Evolutionary conservation across 2,113 vertebrate genomes (phyloP), one percentile per base, ranked within the genome.

Genomic region (Indicator indicator): DNA sequence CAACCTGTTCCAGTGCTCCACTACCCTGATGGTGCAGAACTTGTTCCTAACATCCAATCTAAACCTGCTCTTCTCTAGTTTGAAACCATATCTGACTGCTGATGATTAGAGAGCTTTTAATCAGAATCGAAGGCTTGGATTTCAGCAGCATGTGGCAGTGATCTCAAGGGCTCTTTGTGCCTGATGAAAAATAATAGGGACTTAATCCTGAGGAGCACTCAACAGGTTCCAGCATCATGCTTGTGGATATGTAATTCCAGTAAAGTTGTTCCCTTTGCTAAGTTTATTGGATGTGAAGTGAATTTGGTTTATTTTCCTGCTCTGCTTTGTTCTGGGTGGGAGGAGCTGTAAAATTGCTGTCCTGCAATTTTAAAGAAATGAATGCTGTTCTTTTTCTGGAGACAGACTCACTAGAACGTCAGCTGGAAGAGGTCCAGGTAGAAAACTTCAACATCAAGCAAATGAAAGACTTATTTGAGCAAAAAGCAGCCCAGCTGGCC

Each of bases 381-480:
- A 96, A 81, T 64, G 38, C 71, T 95, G 8, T 93, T 93, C 75
- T 95, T 74, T 94, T 97, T 96, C 27, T 98, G 99, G 98, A 97
- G 81, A 90, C 98, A 55, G 97, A 98, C 62, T 97, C 98, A 76
- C 98, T 99, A 86, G 98, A 99, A 97, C 98, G 95, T 78, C 98
- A 99, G 90, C 97, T 99, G 93, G 99, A 99, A 92, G 98, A 99
- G 95, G 98, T 98, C 6, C 99, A 99, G 97, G 98, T 98, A 38
- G 99, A 99, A 96, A 99, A 99, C 96, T 99, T 99, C 97, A 99
- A 99, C 97, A 98, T 99, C 96, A 99, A 99, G 95, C 99, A 99
- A 97, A 99, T 99, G 99, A 99, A 99, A 98, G 99, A 99, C 94
- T 97, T 99, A 95, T 99, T 99, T 98, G 99, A 99, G 95, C 99